Conservation (phyloP, 2,888 invertebrate species). For the Boloria selene region DNA sequence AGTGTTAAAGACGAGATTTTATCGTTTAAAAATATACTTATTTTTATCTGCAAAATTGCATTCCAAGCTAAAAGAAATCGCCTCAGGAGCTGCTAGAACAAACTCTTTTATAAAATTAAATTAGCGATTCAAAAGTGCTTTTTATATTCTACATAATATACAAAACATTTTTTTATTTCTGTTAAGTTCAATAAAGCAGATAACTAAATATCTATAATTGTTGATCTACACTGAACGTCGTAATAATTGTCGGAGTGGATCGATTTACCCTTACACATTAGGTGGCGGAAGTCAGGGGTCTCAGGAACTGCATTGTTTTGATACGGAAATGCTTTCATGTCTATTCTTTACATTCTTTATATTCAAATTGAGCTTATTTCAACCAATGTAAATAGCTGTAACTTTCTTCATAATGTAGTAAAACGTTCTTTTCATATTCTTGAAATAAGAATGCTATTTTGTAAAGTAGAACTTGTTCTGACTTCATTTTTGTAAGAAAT, state of each 20-base stretch:
- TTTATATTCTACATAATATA: no score
- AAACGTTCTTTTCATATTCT: background rate
- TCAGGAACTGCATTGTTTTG: slow-evolving; percentile 55
- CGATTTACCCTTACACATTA: slow-evolving; percentile 57
- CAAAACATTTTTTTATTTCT: no score
- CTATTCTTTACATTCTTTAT: slow-evolving; percentile 39
- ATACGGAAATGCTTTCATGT: slow-evolving; percentile 47
- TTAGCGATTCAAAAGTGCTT: no score
- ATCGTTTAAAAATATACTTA: no score
- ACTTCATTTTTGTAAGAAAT: background rate
- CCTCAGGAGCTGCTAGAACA: no score
- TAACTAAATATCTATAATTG: background rate
- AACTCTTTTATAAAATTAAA: no score
- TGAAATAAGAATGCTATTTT: background rate
- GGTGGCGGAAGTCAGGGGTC: slow-evolving; percentile 54
- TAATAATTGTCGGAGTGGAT: slow-evolving; percentile 41
- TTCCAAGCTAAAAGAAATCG: no score
- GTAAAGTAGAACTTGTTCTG: no score
- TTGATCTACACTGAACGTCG: slow-evolving; percentile 10
- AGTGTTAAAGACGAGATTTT: no score
- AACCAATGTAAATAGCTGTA: background rate
- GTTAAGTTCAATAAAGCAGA: background rate
- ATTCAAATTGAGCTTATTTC: slow-evolving; percentile 34
- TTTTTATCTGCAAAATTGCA: no score
- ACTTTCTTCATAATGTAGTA: background rate